Conservation (phyloP, 2,113 vertebrate genomes). For the Salvator merianae region DNA sequence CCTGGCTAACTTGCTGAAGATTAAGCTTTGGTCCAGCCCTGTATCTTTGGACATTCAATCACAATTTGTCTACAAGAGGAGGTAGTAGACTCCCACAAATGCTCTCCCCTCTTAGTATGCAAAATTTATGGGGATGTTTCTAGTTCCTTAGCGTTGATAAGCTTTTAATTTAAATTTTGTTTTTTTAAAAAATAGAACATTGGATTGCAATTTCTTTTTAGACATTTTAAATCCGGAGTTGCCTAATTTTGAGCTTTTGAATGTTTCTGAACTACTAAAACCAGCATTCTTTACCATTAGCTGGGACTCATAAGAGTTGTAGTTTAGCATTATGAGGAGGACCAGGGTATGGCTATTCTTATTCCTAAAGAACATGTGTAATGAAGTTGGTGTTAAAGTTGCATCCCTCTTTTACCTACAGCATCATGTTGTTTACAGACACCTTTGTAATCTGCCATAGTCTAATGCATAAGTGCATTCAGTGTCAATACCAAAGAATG, state of each 20-base stretch:
- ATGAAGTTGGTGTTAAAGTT: background rate
- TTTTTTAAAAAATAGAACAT: background rate
- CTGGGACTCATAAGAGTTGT: background rate
- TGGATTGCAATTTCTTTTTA: background rate
- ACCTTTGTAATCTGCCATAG: background rate
- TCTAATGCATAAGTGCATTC: slow-evolving; percentile 10
- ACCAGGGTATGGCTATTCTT: too few relatives aligned
- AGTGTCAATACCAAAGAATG: slow-evolving; percentile 15
- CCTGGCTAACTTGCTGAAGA: too few relatives aligned
- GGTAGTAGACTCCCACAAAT: background rate
- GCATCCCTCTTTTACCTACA: background rate
- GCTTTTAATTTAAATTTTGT: background rate
- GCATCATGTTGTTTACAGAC: background rate
- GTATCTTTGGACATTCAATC: background rate
- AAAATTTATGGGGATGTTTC: background rate
- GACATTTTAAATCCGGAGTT: too few relatives aligned
- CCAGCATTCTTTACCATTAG: too few relatives aligned
- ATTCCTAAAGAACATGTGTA: too few relatives aligned
- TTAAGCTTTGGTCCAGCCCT: background rate
- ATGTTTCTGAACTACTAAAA: too few relatives aligned
- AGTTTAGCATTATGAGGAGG: background rate
- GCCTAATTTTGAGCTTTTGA: too few relatives aligned
- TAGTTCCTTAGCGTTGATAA: background rate
- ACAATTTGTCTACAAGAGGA: background rate
- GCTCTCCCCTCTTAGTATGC: background rate